A percentile compares a stretch with the other conserved stretches of the same genome.
phyloP scores from a whole-genome alignment of 1,140 invertebrate species.

The Drosophila asahinai region DNA sequence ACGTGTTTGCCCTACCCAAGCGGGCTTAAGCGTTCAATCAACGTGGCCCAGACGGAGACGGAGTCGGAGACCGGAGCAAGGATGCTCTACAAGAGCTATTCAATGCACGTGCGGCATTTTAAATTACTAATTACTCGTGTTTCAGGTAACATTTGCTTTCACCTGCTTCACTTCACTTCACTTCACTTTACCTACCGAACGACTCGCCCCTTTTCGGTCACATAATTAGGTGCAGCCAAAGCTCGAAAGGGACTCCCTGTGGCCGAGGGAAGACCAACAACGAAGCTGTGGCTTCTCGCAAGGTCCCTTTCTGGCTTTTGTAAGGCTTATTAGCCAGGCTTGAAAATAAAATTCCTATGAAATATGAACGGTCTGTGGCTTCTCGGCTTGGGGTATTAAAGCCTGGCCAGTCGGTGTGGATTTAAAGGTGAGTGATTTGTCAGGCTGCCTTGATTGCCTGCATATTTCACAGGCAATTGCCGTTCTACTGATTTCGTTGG shows the following conservation, averaged over 20 bases:
- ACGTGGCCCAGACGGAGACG: conserved; percentile 30
- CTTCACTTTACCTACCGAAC: too few relatives aligned
- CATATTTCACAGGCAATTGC: conserved; percentile 45
- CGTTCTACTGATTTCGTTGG: conserved; percentile 38
- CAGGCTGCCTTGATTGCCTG: conserved; percentile 18
- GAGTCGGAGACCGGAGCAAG: neutral
- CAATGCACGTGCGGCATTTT: conserved; percentile 76
- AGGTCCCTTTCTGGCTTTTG: conserved; percentile 19
- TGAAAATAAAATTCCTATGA: conserved; percentile 36
- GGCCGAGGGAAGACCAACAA: neutral
- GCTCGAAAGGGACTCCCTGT: conserved; percentile 9
- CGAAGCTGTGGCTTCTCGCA: neutral
- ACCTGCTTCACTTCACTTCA: neutral
- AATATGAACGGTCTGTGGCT: conserved; percentile 16
- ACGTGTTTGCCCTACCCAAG: conserved; percentile 78
- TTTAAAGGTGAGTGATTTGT: conserved; percentile 39
- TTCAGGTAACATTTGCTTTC: conserved; percentile 55
- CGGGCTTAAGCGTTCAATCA: conserved; percentile 76
- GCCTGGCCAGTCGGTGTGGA: neutral
- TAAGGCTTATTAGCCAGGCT: conserved; percentile 29
- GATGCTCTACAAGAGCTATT: conserved; percentile 50
- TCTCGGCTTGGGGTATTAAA: neutral
- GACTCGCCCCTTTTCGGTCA: conserved; percentile 29
- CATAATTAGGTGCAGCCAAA: conserved; percentile 56
- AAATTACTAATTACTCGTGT: conserved; percentile 79